These are phyloP conservation scores for Choloepus hoffmanni DNA, from an alignment of 2,113 vertebrate species.

Conservation along the genomic window DNA sequence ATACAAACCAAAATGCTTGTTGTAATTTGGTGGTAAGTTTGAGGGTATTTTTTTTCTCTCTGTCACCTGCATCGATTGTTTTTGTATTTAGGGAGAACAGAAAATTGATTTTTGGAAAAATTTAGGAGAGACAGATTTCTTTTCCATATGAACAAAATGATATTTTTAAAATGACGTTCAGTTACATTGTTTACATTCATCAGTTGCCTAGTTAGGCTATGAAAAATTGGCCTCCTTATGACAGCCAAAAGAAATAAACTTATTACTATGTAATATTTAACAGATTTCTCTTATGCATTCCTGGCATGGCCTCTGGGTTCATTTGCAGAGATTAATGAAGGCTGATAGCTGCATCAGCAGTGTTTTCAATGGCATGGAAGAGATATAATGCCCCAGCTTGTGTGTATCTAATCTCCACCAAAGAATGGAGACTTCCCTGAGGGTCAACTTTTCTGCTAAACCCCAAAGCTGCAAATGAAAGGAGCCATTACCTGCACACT, in stretches of 20 bases:
- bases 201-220: neutral
- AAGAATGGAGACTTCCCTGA: neutral
- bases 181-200: neutral
- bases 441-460: neutral
- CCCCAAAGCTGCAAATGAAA: neutral
- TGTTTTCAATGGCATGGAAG: neutral
- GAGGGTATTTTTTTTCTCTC: neutral
- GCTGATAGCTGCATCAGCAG: neutral
- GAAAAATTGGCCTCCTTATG: neutral
- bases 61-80: neutral
- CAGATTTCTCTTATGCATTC: neutral
- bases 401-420: rapidly evolving
- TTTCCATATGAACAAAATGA: neutral
- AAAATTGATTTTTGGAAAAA: neutral
- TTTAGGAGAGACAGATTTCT: neutral
- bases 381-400: rapidly evolving
- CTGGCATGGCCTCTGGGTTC: neutral
- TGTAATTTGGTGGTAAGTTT: neutral
- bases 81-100: neutral
- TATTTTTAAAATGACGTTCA: neutral
- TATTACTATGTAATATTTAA: neutral
- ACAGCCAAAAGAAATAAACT: neutral
- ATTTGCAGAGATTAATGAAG: neutral
- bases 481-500: neutral
- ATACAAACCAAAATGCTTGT: neutral